A percentile compares a stretch with the other conserved stretches of the same genome.
Conservation (phyloP, 2,797 vertebrate species). For the Typhlichthys eigenmanni region DNA sequence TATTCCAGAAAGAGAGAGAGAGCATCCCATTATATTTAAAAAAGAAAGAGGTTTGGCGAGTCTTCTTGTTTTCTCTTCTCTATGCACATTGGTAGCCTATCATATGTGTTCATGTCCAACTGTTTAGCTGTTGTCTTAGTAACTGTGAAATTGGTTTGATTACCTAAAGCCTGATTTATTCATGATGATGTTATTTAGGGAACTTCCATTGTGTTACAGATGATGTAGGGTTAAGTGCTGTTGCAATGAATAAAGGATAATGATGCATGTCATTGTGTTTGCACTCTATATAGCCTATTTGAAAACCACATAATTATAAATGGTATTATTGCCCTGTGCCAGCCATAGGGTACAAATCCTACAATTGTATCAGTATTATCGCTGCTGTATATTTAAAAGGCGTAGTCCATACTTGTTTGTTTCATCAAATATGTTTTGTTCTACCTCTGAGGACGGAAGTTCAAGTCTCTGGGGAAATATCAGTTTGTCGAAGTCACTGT, state of each 20-base stretch:
- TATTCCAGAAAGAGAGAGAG: no score
- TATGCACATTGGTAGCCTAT: no score
- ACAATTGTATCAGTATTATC: background rate
- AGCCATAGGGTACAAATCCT: background rate
- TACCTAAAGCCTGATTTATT: slow-evolving; percentile 10
- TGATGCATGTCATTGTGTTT: slow-evolving; percentile 23
- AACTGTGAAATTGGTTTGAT: slow-evolving; percentile 21
- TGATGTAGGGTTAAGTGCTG: slow-evolving; percentile 13
- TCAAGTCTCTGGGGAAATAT: slow-evolving; percentile 7
- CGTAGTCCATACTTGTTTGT: background rate
- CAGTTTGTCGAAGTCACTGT: slow-evolving; percentile 3
- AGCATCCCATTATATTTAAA: background rate
- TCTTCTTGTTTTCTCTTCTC: slow-evolving; percentile 4
- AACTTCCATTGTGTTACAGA: slow-evolving; percentile 12
- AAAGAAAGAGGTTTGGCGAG: no score
- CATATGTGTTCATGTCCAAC: background rate
- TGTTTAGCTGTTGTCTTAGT: slow-evolving; percentile 25
- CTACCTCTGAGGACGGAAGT: background rate
- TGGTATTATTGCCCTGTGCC: slow-evolving; percentile 1
- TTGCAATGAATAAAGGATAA: slow-evolving; percentile 11
- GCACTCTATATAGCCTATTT: background rate
- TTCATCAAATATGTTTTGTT: background rate
- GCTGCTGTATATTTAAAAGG: no score
- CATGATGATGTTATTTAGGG: slow-evolving; percentile 5
- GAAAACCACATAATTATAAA: background rate